Percentiles rank a stretch among this genome's conserved stretches.
Conservation (phyloP, 2,888 invertebrate genomes). For the Encarsia formosa region DNA sequence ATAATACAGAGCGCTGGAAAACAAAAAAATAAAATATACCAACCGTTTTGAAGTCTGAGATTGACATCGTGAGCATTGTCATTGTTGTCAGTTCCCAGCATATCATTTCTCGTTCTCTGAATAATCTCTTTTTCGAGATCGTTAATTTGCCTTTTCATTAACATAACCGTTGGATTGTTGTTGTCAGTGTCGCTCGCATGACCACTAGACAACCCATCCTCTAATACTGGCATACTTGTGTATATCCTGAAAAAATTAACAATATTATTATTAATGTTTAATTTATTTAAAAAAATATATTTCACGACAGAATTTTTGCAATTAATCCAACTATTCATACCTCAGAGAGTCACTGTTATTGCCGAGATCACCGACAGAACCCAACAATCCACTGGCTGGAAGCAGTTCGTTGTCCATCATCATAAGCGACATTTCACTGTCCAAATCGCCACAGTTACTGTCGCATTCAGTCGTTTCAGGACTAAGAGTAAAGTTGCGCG, state of each 20-base stretch:
- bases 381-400: slow-evolving; percentile 47
- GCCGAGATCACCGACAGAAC: slow-evolving; percentile 56
- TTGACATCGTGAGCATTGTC: slow-evolving; percentile 41
- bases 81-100: slow-evolving; percentile 40
- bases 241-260: slow-evolving; percentile 52
- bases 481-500: slow-evolving; percentile 82
- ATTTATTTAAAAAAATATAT: too few relatives aligned
- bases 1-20: neutral
- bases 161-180: slow-evolving; percentile 71
- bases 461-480: slow-evolving; percentile 92
- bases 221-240: slow-evolving; percentile 84
- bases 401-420: slow-evolving; percentile 65
- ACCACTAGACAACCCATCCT: slow-evolving; percentile 90
- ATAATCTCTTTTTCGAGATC: slow-evolving; percentile 70
- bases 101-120: slow-evolving; percentile 57
- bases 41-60: slow-evolving; percentile 27
- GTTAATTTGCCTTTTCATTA: slow-evolving; percentile 65
- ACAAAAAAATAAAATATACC: neutral
- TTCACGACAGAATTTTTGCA: neutral
- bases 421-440: slow-evolving; percentile 78
- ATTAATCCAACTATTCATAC: slow-evolving; percentile 17
- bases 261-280: too few relatives aligned
- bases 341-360: slow-evolving; percentile 63
- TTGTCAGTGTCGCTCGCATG: slow-evolving; percentile 91
- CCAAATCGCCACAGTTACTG: slow-evolving; percentile 80